Conservation (phyloP, 2,113 vertebrate genomes). For the Eurystomus gularis region DNA sequence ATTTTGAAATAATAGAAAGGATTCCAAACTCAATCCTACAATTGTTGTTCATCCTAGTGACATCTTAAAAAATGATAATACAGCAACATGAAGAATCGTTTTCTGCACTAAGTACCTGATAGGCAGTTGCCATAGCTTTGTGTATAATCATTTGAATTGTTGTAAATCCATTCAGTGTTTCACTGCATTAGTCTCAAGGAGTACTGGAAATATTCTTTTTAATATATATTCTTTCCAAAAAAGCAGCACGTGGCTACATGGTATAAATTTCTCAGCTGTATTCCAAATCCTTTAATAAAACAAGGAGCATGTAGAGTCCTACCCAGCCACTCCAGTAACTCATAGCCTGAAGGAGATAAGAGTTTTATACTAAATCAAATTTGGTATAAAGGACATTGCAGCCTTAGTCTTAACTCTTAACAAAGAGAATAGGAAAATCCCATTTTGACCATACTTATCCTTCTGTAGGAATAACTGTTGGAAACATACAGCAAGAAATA, state of each 20-base stretch:
- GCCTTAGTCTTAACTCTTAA: background rate
- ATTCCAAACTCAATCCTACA: background rate
- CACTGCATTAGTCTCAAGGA: background rate
- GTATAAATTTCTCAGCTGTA: background rate
- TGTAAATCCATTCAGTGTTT: background rate
- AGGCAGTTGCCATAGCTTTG: background rate
- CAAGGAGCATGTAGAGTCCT: background rate
- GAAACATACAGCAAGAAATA: background rate
- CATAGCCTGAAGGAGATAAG: background rate
- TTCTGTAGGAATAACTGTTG: background rate
- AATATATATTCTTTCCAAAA: background rate
- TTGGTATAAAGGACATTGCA: background rate
- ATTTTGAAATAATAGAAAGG: background rate
- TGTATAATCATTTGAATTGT: background rate
- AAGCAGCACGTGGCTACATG: background rate
- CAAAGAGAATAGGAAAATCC: conserved; percentile 35
- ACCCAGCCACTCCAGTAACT: background rate
- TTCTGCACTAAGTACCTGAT: background rate
- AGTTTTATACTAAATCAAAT: conserved; percentile 5
- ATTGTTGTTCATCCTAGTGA: background rate
- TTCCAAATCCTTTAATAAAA: background rate
- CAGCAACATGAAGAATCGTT: background rate
- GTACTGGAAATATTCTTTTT: background rate
- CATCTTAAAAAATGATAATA: background rate
- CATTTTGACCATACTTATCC: conserved; percentile 1